These are phyloP conservation scores for Agrilus planipennis DNA, from an alignment of 1,140 invertebrate genomes.

Conservation along the genomic window DNA sequence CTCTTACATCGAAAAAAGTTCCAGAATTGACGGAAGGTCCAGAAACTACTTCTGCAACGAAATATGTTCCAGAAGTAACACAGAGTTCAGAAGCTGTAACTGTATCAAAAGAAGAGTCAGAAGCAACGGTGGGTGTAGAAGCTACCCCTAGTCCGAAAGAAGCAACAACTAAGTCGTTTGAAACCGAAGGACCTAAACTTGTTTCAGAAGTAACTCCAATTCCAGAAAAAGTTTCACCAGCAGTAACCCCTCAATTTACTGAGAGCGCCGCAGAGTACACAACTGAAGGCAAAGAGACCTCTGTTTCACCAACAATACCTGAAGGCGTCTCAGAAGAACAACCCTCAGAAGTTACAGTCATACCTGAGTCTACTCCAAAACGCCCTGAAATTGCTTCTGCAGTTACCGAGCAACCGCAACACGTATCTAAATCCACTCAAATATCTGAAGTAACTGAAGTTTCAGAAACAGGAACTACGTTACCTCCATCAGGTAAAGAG, in stretches of 20 bases:
- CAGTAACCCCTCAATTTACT: background rate
- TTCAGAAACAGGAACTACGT: background rate
- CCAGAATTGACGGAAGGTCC: constrained; percentile 1
- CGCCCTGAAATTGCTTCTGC: background rate
- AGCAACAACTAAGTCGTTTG: too few species aligned
- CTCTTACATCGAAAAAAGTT: too few species aligned
- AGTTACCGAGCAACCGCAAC: background rate
- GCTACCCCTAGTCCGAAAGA: too few species aligned
- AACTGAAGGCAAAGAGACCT: background rate
- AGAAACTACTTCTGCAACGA: background rate
- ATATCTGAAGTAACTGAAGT: background rate
- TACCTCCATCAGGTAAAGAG: background rate
- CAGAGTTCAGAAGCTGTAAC: too few species aligned
- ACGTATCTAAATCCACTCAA: background rate
- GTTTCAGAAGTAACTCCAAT: too few species aligned
- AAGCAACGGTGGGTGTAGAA: too few species aligned
- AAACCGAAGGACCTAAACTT: too few species aligned
- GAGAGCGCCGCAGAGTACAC: background rate
- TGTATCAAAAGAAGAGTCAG: too few species aligned
- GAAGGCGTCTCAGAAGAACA: background rate
- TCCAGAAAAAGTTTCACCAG: background rate
- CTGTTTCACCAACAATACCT: background rate
- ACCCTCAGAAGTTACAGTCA: background rate
- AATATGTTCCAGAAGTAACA: too few species aligned
- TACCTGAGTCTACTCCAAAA: constrained; percentile 1